Base-by-base conservation (phyloP, 2,888 invertebrate species). In the Acrocyrtus sp. region DNA sequence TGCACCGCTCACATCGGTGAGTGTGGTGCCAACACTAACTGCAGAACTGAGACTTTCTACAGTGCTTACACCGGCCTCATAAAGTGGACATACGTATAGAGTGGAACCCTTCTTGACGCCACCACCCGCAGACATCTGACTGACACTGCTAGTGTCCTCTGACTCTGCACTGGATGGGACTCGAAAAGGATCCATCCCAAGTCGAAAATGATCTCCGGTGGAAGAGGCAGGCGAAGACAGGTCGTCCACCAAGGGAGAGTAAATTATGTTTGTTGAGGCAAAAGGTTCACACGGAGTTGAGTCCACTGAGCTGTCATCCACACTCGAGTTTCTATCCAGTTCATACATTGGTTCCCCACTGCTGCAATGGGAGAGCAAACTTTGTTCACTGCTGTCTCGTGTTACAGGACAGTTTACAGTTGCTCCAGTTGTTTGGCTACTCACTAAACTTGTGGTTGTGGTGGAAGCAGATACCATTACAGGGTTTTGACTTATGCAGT, bases 221-320 rank as follows among this genome's bases (percentile, higher is more conserved):
- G 77, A 75, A n/a, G 69, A 73, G 3, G 72, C 65, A 8, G 77
- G 73, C n/a, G 78, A 79, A 0, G 72, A 65, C 8, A 80, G 43
- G 57, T 80, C 81, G 63, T 81, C 79, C 2, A 81, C 62, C n/a
- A 81, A 51, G 0, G 81, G 81, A 2, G 81, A 81, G 48, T 81
- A 81, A 22, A 81, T 72, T 8, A 81, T 81, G 47, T 79, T 80
- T 6, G 81, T 81, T 27, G 77, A 66, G 2, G 69, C 63, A 50
- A 67, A 74, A 0, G 70, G 68, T 39, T 75, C 78, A 8, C 78
- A 78, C 0, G 81, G 81, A 22, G 81, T 81, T 0, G 80, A 79
- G 45, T 79, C 80, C 2, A 77, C 77, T 1, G 79, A 79, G 34
- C 80, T 80, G n/a, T 80, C 78, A 61, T 81, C 81, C 22, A 81